phyloP scores from a whole-genome alignment of 2,888 invertebrate genomes.

The Itoplectis maculator region DNA sequence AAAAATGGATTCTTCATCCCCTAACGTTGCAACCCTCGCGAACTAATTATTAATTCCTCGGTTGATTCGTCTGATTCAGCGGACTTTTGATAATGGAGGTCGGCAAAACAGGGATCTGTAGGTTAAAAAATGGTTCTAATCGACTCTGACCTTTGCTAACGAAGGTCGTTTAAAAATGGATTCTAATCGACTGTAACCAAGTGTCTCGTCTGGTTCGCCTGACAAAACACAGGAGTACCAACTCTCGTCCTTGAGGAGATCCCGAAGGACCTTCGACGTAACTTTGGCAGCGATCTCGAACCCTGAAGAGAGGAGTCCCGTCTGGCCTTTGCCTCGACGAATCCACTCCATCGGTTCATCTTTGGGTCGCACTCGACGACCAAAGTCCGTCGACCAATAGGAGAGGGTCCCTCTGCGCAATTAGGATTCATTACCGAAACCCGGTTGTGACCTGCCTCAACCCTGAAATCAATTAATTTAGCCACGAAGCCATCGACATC shows the following conservation, averaged over 20 bases:
- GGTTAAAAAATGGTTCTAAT: too few relatives aligned
- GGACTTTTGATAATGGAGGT: not conserved
- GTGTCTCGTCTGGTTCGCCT: too few relatives aligned
- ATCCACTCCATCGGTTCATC: conserved; percentile 40
- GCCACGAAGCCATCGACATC: conserved; percentile 45
- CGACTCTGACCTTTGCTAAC: not conserved
- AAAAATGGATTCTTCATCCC: too few relatives aligned
- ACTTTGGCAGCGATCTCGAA: conserved; percentile 39
- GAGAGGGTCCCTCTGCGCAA: conserved; percentile 44
- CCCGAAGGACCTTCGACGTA: conserved; percentile 37
- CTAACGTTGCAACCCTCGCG: too few relatives aligned
- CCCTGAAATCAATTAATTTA: conserved; percentile 32
- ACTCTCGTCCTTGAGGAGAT: conserved; percentile 33
- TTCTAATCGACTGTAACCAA: too few relatives aligned
- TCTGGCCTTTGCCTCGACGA: conserved; percentile 27
- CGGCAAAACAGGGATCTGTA: not conserved
- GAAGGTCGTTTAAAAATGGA: conserved; percentile 31
- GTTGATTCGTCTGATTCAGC: too few relatives aligned
- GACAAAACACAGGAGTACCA: not conserved
- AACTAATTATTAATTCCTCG: too few relatives aligned
- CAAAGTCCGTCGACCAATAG: conserved; percentile 51
- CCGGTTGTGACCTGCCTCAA: conserved; percentile 32
- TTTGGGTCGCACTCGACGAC: conserved; percentile 53
- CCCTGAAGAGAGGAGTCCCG: conserved; percentile 3
- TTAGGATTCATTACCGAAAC: conserved; percentile 66